A percentile compares a stretch with the other conserved stretches of the same genome.
Evolutionary conservation across 1,140 invertebrate genomes (phyloP).

Genomic region (Halictus rubicundus): DNA sequence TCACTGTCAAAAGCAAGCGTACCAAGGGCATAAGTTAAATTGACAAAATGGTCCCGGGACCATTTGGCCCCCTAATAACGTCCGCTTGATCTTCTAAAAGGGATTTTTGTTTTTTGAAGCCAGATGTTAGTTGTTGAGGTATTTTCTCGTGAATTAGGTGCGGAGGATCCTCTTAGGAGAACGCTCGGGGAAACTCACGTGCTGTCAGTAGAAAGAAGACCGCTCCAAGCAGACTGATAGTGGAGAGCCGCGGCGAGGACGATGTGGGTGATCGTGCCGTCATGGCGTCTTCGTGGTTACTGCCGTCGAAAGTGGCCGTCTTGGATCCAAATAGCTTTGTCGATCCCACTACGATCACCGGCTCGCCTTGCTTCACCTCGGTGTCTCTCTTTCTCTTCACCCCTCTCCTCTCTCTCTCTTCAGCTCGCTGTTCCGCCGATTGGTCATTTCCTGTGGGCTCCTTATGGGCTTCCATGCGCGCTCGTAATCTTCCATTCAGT

Average conservation of each 20-base stretch:
- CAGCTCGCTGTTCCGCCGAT: conserved; percentile 29
- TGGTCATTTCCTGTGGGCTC: conserved; percentile 8
- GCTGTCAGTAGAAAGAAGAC: conserved; percentile 69
- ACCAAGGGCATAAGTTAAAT: too few relatives aligned
- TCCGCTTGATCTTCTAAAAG: too few relatives aligned
- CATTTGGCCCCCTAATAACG: too few relatives aligned
- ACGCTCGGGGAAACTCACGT: conserved; percentile 69
- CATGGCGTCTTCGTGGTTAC: conserved; percentile 79
- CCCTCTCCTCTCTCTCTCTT: conserved; percentile 1
- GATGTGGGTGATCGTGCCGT: conserved; percentile 76
- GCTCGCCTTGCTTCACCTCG: conserved; percentile 68
- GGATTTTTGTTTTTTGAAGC: too few relatives aligned
- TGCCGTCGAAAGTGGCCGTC: conserved; percentile 74
- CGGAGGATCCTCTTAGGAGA: too few relatives aligned
- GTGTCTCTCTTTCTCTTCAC: conserved; percentile 38
- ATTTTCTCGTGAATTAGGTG: too few relatives aligned
- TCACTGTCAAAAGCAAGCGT: too few relatives aligned
- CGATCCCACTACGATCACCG: conserved; percentile 75
- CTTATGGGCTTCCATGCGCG: not conserved
- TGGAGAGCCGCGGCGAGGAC: conserved; percentile 64
- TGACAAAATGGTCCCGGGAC: too few relatives aligned
- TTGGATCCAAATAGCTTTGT: conserved; percentile 74
- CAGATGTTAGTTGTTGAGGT: too few relatives aligned
- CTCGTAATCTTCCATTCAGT: too few relatives aligned
- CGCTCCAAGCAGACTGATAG: conserved; percentile 68